Evolutionary conservation across 2,113 vertebrate species (phyloP), one percentile per base, ranked within the genome.

Genomic region (Isichthys henryi): DNA sequence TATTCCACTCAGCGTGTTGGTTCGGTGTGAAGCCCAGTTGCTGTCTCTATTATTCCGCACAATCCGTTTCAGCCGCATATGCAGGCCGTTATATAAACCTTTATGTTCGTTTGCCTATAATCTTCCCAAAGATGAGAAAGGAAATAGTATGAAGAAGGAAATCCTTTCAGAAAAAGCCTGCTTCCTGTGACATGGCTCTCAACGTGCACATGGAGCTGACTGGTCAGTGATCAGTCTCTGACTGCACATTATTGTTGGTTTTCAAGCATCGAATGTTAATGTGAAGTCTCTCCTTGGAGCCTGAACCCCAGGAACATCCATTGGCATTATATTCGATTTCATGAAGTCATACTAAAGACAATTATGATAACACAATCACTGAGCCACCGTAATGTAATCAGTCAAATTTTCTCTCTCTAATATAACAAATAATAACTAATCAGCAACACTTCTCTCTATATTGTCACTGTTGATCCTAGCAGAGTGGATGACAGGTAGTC

Each of bases 1-100:
- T 88, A 88, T 53, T 84, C 39, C 77, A 89, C 52, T 62, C 52
- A 62, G 52, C 39, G 52, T 83, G 88, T 53, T 52, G 23, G 80
- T 62, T 66, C 23, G 5, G 43, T 84, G 23, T 62, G 53, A 48
- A 45, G 39, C 52, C 49, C 23, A 46, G 80, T 35, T 62, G 88
- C 17, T 46, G 52, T 17, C 39, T 62, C 52, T 43, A 46, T 89
- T 31, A 9, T 88, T 88, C 87, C 5, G 3, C 39, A 62, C 21
- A 48, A 31, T 84, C 88, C 43, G 1, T 89, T 84, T 85, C 88
- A 89, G 66, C 23, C 43, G 2, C 50, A 53, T 23, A 43, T 7
- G 21, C 35, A 39, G 83, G 77, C 77, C 39, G 50, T 56, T 56
- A 53, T 13, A 53, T 39, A 83, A 45, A 84, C 43, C 49, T 83